Conservation (phyloP, 2,113 vertebrate genomes). For the Gallinago jamesoni region DNA sequence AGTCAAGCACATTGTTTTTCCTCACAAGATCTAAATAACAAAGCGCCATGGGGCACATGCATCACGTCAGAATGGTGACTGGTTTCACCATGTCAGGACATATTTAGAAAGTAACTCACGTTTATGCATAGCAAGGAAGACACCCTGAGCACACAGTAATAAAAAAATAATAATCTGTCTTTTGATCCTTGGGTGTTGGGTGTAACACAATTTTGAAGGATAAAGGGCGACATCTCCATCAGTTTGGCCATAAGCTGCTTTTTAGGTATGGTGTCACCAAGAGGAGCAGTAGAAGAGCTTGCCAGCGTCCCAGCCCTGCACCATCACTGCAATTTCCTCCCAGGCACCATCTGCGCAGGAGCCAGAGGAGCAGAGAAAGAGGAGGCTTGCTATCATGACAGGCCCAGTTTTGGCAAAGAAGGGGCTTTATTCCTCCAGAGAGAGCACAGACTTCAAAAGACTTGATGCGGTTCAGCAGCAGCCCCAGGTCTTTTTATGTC, state of each 20-base stretch:
- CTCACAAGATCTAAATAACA: background rate
- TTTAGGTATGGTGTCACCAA: background rate
- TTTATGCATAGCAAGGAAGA: background rate
- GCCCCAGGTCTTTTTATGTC: background rate
- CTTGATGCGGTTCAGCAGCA: background rate
- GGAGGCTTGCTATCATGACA: fast-evolving
- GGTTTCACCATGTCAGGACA: background rate
- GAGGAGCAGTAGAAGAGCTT: background rate
- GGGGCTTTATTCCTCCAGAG: background rate
- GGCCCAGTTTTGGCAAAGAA: background rate
- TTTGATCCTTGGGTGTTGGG: background rate
- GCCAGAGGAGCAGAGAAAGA: background rate
- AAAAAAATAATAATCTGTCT: background rate
- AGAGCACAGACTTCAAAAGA: background rate
- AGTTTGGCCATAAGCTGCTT: background rate
- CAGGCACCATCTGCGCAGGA: background rate
- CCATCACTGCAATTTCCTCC: background rate
- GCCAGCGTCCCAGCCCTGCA: fast-evolving
- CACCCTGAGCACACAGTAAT: background rate
- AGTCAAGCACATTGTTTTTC: background rate
- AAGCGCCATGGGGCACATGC: background rate
- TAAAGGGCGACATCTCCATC: background rate
- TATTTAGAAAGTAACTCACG: background rate
- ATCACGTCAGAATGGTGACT: background rate
- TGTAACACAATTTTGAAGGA: background rate